Percentiles rank a stretch among this genome's conserved stretches.
These are phyloP conservation scores for Leptinotarsa peninsularis DNA, from an alignment of 2,888 invertebrate species.

Conservation along the genomic window DNA sequence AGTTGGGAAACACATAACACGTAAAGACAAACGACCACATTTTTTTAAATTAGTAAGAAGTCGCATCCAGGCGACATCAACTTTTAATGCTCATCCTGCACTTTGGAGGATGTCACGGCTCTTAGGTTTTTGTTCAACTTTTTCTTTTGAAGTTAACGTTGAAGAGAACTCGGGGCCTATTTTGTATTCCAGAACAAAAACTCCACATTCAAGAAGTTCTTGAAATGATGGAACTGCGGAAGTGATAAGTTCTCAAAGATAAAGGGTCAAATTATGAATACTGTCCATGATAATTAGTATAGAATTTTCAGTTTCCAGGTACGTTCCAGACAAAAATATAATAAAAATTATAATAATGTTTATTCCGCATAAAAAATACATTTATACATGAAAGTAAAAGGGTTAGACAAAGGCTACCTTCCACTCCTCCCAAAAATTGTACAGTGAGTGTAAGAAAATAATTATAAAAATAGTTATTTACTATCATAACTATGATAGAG, in stretches of 20 bases:
- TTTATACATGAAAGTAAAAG: too few species aligned
- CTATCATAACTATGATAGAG: too few species aligned
- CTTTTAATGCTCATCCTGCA: conserved; percentile 18
- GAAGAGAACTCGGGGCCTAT: not conserved
- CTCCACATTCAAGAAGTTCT: not conserved
- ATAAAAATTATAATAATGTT: too few species aligned
- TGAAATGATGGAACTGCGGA: not conserved
- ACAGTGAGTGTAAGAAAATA: too few species aligned
- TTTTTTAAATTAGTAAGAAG: conserved; percentile 35
- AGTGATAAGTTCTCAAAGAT: not conserved
- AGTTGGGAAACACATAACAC: conserved; percentile 28
- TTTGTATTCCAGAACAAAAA: conserved; percentile 1
- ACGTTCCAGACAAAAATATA: conserved; percentile 22
- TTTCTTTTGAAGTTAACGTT: conserved; percentile 17
- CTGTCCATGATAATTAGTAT: not conserved
- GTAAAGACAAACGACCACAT: conserved; percentile 34
- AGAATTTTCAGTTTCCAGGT: conserved; percentile 27
- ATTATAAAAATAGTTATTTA: too few species aligned
- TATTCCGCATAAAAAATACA: too few species aligned
- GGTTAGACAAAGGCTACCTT: too few species aligned
- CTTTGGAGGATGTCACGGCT: conserved; percentile 3
- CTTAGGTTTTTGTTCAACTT: conserved; percentile 8
- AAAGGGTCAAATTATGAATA: not conserved
- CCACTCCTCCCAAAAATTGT: too few species aligned
- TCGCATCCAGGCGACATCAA: conserved; percentile 17